These are phyloP conservation scores for Meloidogyne floridensis DNA, from an alignment of 1,140 invertebrate genomes.

Conservation along the genomic window DNA sequence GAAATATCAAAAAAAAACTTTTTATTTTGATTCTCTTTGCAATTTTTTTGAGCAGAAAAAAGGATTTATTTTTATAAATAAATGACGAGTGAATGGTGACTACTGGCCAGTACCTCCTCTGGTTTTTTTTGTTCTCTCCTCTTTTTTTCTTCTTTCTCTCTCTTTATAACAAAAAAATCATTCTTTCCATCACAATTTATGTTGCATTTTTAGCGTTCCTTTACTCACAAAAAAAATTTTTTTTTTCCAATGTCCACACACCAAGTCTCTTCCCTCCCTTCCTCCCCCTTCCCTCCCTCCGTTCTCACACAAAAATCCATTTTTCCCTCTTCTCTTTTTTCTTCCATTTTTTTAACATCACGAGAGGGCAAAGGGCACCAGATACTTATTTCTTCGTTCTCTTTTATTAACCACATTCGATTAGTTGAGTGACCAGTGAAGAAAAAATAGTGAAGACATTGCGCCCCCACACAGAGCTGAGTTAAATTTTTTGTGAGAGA, in stretches of 20 bases:
- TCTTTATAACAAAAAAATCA: not conserved
- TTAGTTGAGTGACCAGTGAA: not conserved
- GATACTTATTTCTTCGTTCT: not conserved
- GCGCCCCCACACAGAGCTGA: not conserved
- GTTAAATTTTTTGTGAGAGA: not conserved
- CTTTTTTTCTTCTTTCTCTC: not conserved
- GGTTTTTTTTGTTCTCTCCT: not conserved
- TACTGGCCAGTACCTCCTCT: not conserved
- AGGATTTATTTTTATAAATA: not conserved
- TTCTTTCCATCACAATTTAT: not conserved
- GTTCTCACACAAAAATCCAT: too few relatives aligned
- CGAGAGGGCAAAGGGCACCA: not conserved
- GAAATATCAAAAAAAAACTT: not conserved
- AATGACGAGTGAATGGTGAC: not conserved
- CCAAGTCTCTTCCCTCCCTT: too few relatives aligned
- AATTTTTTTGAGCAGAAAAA: constrained; percentile 12
- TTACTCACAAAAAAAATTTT: not conserved
- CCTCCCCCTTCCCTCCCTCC: too few relatives aligned
- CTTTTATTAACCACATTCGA: not conserved
- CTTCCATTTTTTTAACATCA: not conserved
- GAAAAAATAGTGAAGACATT: not conserved
- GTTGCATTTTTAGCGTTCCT: constrained; percentile 6
- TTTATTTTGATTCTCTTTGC: not conserved
- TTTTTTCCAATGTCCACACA: not conserved
- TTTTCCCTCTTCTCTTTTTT: not conserved